Evolutionary conservation across 2,797 vertebrate species (phyloP), one percentile per base, ranked within the genome.

Genomic region (Myotis findleyi): DNA sequence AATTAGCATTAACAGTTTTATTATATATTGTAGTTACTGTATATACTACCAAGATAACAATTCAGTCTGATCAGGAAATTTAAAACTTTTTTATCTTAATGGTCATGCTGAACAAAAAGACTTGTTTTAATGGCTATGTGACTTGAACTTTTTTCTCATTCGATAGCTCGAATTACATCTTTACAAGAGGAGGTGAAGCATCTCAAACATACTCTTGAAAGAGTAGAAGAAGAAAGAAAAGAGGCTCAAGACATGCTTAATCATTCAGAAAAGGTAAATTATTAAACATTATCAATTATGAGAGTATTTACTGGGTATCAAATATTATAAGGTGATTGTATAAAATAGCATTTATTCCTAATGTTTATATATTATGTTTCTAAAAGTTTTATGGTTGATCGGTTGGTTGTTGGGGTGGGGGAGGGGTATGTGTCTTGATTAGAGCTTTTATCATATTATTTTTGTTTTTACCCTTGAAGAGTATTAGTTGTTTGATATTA

Each of bases 101-200:
- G 27, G n/a, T 86, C 30, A 57, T 82, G 5, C 12, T 96, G 89
- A 93, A 72, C 53, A 75, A 33, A 21, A 86, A 38, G 18, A 55
- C 47, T 69, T 53, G 85, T 69, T 23, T 96, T 16, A 13, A 66
- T 87, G 21, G 53, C 0, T 4, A 21, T 92, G 64, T 7, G 53
- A 90, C 16, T 93, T 89, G 11, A 90, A 91, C 18, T 38, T 89
- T 95, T 88, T 97, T 97, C 90, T 96, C 33, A 91, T 72, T 25
- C 71, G 88, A 44, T 97, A 99, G 99, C 98, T 98, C 99, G 99
- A 94, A 99, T 99, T 96, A 97, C 98, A 16, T 98, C 99, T 89
- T 98, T 99, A 97, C 99, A 99, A 98, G 99, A 99, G 96, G 99
- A 99, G 97, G 99, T 99, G 87, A 99, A 99, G 98, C 99, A 98